Percentiles rank a stretch among this genome's conserved stretches.
Conservation (phyloP, 1,140 invertebrate species). For the Drosophila arawakana region DNA sequence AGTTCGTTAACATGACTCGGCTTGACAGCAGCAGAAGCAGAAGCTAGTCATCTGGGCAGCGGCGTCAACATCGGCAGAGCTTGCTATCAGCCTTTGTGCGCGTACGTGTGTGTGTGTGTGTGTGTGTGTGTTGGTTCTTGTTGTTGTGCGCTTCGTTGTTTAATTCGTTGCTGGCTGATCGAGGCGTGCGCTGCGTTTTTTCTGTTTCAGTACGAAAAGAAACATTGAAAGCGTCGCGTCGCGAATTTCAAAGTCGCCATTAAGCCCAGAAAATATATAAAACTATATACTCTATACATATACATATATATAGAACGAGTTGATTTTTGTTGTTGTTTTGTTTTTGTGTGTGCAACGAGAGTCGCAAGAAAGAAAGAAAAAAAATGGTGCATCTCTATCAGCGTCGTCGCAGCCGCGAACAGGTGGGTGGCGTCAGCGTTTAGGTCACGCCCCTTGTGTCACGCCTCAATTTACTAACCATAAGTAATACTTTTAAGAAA, state of each 20-base stretch:
- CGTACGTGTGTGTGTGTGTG: not conserved
- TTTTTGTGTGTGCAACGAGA: slow-evolving; percentile 8
- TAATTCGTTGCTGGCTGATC: slow-evolving; percentile 38
- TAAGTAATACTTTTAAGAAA: slow-evolving; percentile 3
- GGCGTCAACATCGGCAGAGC: slow-evolving; percentile 23
- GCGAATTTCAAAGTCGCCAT: slow-evolving; percentile 43
- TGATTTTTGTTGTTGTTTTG: not conserved
- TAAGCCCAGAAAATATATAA: slow-evolving; percentile 4
- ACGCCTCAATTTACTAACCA: not conserved
- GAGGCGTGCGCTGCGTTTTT: slow-evolving; percentile 32
- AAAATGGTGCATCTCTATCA: slow-evolving; percentile 74
- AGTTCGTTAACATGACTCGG: slow-evolving; percentile 63
- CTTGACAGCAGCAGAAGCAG: not conserved
- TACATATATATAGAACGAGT: slow-evolving; percentile 11
- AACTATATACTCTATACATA: not conserved
- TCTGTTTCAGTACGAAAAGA: slow-evolving; percentile 64
- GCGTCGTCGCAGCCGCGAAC: slow-evolving; percentile 66
- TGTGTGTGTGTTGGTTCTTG: slow-evolving; percentile 4
- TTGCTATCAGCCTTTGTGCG: slow-evolving; percentile 41
- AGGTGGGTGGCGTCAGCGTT: slow-evolving; percentile 61
- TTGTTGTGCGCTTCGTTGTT: slow-evolving; percentile 15
- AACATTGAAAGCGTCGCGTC: slow-evolving; percentile 65
- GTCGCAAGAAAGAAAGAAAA: not conserved
- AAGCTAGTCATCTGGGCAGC: slow-evolving; percentile 5
- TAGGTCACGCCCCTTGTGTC: slow-evolving; percentile 13